Percentiles rank a stretch among this genome's conserved stretches.
Evolutionary conservation across 2,888 invertebrate genomes (phyloP).

Genomic region (Diloba caeruleocephala): DNA sequence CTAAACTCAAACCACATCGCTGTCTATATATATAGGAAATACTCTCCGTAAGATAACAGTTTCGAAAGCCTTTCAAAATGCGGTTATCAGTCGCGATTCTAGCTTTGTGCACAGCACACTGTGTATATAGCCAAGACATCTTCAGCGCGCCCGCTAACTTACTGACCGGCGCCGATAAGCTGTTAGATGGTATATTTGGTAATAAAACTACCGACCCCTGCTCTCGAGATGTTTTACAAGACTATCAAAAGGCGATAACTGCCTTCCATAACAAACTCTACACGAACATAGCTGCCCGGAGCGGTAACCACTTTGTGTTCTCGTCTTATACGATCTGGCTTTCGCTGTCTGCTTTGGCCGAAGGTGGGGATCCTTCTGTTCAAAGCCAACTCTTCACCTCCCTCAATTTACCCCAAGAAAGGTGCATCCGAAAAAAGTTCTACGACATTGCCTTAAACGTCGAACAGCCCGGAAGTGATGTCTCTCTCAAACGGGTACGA

Average conservation of each 20-base stretch:
- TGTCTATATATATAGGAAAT: conserved; percentile 1
- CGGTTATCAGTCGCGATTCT: conserved; percentile 1
- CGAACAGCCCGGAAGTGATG: conserved; percentile 52
- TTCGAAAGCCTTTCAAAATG: conserved; percentile 12
- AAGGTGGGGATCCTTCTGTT: conserved; percentile 45
- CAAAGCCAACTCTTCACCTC: conserved; percentile 42
- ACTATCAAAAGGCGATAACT: conserved; percentile 30
- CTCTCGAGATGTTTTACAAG: conserved; percentile 13
- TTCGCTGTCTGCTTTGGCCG: conserved; percentile 57
- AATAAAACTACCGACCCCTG: conserved; percentile 13
- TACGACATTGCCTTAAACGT: conserved; percentile 55
- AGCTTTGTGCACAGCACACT: conserved; percentile 30
- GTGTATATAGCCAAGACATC: conserved; percentile 8
- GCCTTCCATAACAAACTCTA: conserved; percentile 30
- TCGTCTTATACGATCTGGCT: conserved; percentile 60
- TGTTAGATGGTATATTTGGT: conserved; percentile 16
- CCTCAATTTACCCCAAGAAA: conserved; percentile 52
- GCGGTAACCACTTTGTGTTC: conserved; percentile 50
- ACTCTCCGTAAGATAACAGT: not conserved
- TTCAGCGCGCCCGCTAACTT: conserved; percentile 5
- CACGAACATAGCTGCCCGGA: conserved; percentile 28
- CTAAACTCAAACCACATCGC: not conserved
- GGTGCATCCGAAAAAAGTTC: conserved; percentile 50
- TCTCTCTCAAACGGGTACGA: conserved; percentile 38
- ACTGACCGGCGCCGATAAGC: not conserved